Evolutionary conservation across 2,888 invertebrate genomes (phyloP).

Genomic region (Eupithecia insigniata): DNA sequence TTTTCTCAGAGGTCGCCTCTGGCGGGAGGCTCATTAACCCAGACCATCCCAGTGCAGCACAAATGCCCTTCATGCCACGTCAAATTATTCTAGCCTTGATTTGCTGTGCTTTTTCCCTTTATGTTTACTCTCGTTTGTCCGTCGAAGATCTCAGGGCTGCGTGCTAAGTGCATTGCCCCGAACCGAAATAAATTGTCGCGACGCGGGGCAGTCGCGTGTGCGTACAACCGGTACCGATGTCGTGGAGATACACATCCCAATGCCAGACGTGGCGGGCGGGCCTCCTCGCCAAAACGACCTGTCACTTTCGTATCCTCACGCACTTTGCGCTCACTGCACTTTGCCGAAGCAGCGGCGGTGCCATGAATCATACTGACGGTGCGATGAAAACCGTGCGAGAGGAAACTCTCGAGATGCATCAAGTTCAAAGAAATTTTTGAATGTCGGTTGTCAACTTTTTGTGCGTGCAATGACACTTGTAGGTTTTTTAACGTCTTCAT

Average conservation of each 20-base stretch:
- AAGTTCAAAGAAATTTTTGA: slow-evolving; percentile 43
- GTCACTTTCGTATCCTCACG: slow-evolving; percentile 63
- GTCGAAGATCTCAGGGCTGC: slow-evolving; percentile 76
- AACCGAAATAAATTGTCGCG: slow-evolving; percentile 84
- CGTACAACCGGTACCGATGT: slow-evolving; percentile 80
- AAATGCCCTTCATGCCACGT: slow-evolving; percentile 52
- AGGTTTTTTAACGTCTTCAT: slow-evolving; percentile 45
- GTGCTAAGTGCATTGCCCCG: slow-evolving; percentile 82
- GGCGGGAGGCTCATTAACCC: slow-evolving; percentile 29
- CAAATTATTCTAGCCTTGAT: slow-evolving; percentile 72
- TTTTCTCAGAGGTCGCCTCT: slow-evolving; percentile 36
- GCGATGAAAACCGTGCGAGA: slow-evolving; percentile 50
- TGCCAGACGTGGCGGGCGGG: slow-evolving; percentile 57
- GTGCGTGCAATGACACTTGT: slow-evolving; percentile 57
- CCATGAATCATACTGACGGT: slow-evolving; percentile 49
- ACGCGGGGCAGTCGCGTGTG: slow-evolving; percentile 69
- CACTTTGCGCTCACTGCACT: slow-evolving; percentile 54
- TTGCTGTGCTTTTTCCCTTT: slow-evolving; percentile 58
- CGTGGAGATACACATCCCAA: slow-evolving; percentile 52
- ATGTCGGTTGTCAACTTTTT: slow-evolving; percentile 62
- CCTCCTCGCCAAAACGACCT: slow-evolving; percentile 64
- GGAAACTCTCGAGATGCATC: slow-evolving; percentile 40
- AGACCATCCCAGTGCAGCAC: slow-evolving; percentile 42
- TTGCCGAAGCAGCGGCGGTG: slow-evolving; percentile 48
- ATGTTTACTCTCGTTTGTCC: slow-evolving; percentile 75